Base-by-base conservation (phyloP, 2,797 vertebrate species). In the Eulemur coronatus region DNA sequence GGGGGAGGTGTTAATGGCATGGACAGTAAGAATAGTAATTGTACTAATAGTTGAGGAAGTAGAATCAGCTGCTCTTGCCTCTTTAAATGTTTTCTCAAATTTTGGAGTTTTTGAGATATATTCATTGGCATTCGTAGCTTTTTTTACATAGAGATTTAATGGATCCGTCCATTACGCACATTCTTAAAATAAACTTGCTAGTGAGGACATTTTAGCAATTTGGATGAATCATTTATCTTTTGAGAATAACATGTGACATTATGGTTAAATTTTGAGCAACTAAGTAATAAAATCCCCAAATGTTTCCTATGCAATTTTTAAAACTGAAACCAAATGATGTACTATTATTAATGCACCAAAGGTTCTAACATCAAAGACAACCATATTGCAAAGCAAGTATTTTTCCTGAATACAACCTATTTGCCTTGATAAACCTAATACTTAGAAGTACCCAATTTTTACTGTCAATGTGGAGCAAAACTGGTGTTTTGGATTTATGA, bases 221-320 rank as follows among this genome's bases (percentile, higher is more conserved):
- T 46, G 1, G 14, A 69, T 69, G 92, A 96, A 88, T 72, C 10
- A 55, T 82, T 52, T 89, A 96, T 95, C 65, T 84, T 82, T 80
- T 87, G 46, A 92, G 67, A 92, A 38, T 82, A 90, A 10, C 33
- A 30, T 88, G 59, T 35, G 35, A 78, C n/a, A 79, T 73, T 90
- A 61, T 72, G 46, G 33, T 89, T 96, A 89, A 52, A 70, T 96
- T 97, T 95, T 94, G 18, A 91, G 30, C 86, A 63, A 88, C 65
- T 84, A 89, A 80, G 75, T 88, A 96, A 72, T 89, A 94, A 84
- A 97, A 43, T 38, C 13, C 67, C 26, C 7, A 88, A 92, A 46
- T 59, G 4, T 67, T 90, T 88, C 59, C 33, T 52, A 46, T 13
- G 3, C 1, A 70, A 14, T 70, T 93, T 94, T 84, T 88, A 65